These are phyloP conservation scores for Bubo scandiacus DNA, from an alignment of 2,113 vertebrate species.

Conservation along the genomic window DNA sequence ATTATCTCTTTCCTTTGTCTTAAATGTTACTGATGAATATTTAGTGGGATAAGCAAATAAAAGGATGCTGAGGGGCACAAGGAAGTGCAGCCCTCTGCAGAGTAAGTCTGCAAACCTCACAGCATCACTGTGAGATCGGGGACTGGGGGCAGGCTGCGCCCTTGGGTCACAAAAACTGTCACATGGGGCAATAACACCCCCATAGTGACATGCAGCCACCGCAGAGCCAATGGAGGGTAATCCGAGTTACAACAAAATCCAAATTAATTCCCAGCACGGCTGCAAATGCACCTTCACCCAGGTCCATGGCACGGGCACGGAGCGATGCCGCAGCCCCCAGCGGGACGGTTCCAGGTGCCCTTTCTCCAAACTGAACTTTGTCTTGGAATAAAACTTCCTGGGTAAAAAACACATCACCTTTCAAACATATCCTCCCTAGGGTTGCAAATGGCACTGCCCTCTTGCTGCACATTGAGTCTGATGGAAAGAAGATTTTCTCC, in stretches of 20 bases:
- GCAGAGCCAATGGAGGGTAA: neutral
- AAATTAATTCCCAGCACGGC: neutral
- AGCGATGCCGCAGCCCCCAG: rapidly evolving
- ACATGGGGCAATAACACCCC: rapidly evolving
- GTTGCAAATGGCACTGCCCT: conserved; percentile 74
- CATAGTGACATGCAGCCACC: rapidly evolving
- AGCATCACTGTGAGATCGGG: rapidly evolving
- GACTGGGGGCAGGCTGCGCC: neutral
- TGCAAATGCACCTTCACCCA: neutral
- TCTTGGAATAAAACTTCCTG: neutral
- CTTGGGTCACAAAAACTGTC: neutral
- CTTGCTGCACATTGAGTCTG: conserved; percentile 70
- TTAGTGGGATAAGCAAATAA: conserved; percentile 76
- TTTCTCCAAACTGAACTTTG: neutral
- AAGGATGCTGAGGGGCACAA: conserved; percentile 41
- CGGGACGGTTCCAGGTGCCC: neutral
- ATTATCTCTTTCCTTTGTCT: conserved; percentile 82
- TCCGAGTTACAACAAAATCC: rapidly evolving
- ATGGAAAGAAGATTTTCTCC: conserved; percentile 79
- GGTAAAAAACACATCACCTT: conserved; percentile 30
- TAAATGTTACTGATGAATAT: conserved; percentile 84
- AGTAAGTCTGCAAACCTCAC: neutral
- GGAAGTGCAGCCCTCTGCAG: conserved; percentile 4
- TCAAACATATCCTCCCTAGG: conserved; percentile 24
- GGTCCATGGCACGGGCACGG: rapidly evolving